Percentiles rank a stretch among this genome's conserved stretches.
phyloP scores from a whole-genome alignment of 1,140 invertebrate species.

The Drusus annulatus region DNA sequence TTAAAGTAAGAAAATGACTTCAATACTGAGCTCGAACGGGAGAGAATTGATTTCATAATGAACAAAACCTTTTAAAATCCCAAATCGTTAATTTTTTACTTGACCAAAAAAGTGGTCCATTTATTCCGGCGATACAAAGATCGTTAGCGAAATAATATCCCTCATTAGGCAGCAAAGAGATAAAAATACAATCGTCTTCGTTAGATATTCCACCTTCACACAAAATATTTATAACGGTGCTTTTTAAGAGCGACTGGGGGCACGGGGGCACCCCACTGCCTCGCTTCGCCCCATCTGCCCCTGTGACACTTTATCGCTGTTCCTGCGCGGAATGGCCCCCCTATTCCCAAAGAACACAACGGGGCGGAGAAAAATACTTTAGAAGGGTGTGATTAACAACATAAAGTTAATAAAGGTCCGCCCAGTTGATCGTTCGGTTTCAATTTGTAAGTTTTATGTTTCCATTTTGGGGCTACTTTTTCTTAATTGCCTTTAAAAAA shows the following conservation, averaged over 20 bases:
- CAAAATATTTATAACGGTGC: constrained; percentile 30
- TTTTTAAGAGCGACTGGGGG: neutral
- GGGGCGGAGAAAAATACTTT: too few species aligned
- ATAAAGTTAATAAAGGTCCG: too few species aligned
- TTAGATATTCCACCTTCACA: neutral
- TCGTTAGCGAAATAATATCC: constrained; percentile 26
- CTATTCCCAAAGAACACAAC: neutral
- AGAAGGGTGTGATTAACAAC: too few species aligned
- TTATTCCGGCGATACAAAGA: neutral
- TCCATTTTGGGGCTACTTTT: too few species aligned
- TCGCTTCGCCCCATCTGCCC: neutral
- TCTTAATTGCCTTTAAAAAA: too few species aligned
- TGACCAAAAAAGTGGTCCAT: neutral
- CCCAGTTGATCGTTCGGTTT: too few species aligned
- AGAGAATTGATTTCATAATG: too few species aligned
- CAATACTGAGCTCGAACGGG: too few species aligned
- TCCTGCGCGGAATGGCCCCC: neutral
- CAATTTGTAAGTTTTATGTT: too few species aligned
- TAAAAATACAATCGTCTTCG: constrained; percentile 21
- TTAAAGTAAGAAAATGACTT: too few species aligned
- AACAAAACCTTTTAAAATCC: too few species aligned
- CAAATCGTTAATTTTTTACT: too few species aligned
- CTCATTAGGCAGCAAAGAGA: neutral
- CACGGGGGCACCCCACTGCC: neutral
- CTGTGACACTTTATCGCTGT: neutral